Evolutionary conservation across 2,888 invertebrate genomes (phyloP).

Genomic region (Lasioglossum morio): DNA sequence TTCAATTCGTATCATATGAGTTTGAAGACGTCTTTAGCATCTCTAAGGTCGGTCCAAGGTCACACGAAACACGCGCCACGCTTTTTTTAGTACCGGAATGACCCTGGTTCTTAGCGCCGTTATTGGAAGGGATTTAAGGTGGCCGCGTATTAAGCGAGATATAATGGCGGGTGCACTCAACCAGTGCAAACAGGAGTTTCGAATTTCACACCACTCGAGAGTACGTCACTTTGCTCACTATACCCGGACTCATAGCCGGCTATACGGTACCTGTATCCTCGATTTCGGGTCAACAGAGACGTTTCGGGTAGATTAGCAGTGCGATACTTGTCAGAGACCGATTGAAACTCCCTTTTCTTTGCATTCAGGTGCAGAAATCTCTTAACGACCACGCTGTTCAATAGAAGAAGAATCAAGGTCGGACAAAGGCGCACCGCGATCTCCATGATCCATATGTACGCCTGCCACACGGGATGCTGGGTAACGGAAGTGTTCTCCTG

Average conservation of each 20-base stretch:
- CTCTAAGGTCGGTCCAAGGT: background rate
- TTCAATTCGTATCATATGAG: background rate
- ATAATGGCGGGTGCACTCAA: conserved; percentile 16
- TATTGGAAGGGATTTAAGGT: background rate
- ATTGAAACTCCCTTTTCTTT: conserved; percentile 59
- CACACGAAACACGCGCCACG: background rate
- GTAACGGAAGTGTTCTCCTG: conserved; percentile 56
- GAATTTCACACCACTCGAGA: conserved; percentile 6
- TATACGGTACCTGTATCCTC: conserved; percentile 60
- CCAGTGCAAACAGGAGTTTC: background rate
- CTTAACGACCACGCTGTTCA: conserved; percentile 61
- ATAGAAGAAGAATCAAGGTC: conserved; percentile 50
- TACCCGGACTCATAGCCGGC: background rate
- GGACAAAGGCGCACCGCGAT: conserved; percentile 52
- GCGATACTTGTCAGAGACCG: conserved; percentile 60
- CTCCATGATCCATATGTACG: conserved; percentile 64
- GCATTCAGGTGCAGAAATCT: conserved; percentile 61
- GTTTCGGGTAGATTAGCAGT: conserved; percentile 48
- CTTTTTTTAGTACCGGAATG: background rate
- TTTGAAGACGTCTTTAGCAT: background rate
- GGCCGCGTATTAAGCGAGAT: background rate
- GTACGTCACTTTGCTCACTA: background rate
- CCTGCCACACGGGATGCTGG: conserved; percentile 43
- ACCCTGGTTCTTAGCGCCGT: background rate
- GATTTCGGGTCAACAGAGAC: conserved; percentile 56